A percentile compares a stretch with the other conserved stretches of the same genome.
These are phyloP conservation scores for Dryobates pubescens DNA, from an alignment of 2,797 vertebrate genomes.

Conservation along the genomic window DNA sequence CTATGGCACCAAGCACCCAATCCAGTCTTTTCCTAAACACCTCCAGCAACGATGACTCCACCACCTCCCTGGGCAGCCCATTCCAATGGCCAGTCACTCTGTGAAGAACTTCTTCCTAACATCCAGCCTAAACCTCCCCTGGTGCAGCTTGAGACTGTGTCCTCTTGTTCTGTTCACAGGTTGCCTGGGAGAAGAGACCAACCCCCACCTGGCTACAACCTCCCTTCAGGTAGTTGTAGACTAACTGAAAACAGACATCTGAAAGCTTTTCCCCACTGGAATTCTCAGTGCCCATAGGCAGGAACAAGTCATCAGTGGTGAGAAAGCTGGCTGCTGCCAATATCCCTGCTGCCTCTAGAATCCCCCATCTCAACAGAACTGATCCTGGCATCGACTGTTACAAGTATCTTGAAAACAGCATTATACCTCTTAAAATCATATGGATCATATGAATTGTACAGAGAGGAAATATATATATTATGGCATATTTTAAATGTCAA, in stretches of 20 bases:
- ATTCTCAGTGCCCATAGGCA: background rate
- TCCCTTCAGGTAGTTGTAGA: no score
- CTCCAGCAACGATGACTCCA: no score
- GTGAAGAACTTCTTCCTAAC: no score
- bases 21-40: no score
- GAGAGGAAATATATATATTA: background rate
- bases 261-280: background rate
- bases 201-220: no score
- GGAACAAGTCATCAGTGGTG: background rate
- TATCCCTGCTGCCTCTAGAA: background rate
- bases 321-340: background rate
- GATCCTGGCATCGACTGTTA: background rate
- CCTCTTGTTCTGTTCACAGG: no score
- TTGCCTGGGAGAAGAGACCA: no score
- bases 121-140: no score
- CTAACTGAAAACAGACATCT: background rate
- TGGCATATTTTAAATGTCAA: background rate
- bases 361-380: background rate
- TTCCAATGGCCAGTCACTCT: no score
- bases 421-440: background rate
- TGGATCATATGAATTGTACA: background rate
- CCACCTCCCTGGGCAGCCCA: no score
- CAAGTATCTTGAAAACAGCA: background rate
- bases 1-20: no score
- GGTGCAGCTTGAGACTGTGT: no score